Conservation (phyloP, 2,113 vertebrate genomes). For the Oxyruncus cristatus region DNA sequence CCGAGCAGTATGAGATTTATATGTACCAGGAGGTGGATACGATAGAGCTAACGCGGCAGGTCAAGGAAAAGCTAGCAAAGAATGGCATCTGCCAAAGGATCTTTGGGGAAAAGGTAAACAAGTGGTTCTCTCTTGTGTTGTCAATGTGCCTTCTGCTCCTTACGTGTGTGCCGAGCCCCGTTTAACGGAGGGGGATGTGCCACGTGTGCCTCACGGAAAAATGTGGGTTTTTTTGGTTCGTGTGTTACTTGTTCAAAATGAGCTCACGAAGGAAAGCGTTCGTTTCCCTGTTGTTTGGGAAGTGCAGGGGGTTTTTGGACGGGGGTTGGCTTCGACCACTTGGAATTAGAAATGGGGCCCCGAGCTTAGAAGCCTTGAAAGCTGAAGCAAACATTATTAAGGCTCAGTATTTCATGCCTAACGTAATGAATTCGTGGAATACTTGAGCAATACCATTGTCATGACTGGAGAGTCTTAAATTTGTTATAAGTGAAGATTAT, state of each 20-base stretch:
- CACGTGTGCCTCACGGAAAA: neutral
- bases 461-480: slow-evolving; percentile 5
- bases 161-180: neutral
- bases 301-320: neutral
- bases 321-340: neutral
- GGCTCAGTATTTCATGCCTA: neutral
- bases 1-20: slow-evolving; percentile 92
- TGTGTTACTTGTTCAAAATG: neutral
- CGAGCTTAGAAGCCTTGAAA: neutral
- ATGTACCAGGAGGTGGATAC: slow-evolving; percentile 95
- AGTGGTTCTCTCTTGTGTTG: slow-evolving; percentile 31
- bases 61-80: slow-evolving; percentile 93
- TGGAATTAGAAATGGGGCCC: neutral
- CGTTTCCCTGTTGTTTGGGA: neutral
- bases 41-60: slow-evolving; percentile 88
- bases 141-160: neutral
- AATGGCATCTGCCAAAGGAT: slow-evolving; percentile 92
- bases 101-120: slow-evolving; percentile 90
- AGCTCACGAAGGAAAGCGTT: neutral
- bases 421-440: slow-evolving; percentile 26
- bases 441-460: slow-evolving; percentile 17
- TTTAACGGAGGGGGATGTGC: neutral
- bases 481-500: neutral
- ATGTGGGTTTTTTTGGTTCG: neutral
- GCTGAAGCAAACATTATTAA: neutral